These are phyloP conservation scores for Glossosoma conforme DNA, from an alignment of 1,140 invertebrate genomes.

Conservation along the genomic window DNA sequence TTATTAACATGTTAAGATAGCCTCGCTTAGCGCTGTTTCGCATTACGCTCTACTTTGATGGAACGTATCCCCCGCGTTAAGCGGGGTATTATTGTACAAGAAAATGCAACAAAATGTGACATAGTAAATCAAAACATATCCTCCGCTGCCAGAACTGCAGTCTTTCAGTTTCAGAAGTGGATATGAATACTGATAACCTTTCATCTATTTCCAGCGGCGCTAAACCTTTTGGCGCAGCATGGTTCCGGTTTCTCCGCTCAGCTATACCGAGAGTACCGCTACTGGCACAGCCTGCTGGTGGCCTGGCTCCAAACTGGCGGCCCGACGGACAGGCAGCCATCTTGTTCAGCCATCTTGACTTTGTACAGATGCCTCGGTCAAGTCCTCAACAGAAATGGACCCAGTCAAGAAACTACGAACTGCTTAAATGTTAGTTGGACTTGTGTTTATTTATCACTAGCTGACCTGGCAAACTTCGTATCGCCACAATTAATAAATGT, in stretches of 20 bases:
- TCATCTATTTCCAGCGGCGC: constrained; percentile 7
- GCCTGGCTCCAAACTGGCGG: constrained; percentile 17
- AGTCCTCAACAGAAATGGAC: constrained; percentile 1
- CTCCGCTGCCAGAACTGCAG: too few species aligned
- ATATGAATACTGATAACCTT: background rate
- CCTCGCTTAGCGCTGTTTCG: too few species aligned
- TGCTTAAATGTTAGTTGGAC: background rate
- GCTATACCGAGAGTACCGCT: constrained; percentile 13
- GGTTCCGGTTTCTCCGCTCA: constrained; percentile 7
- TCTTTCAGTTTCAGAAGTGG: background rate
- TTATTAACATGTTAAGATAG: too few species aligned
- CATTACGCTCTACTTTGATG: too few species aligned
- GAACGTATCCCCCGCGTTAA: too few species aligned
- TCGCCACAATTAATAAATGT: background rate
- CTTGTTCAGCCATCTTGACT: constrained; percentile 14
- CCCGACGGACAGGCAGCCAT: constrained; percentile 12
- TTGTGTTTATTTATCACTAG: background rate
- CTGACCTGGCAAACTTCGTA: background rate
- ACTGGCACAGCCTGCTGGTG: constrained; percentile 24
- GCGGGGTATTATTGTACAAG: too few species aligned
- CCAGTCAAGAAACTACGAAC: constrained; percentile 5
- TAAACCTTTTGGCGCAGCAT: constrained; percentile 12
- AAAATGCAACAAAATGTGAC: too few species aligned
- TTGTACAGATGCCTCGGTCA: constrained; percentile 16
- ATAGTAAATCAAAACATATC: background rate